Evolutionary conservation across 2,888 invertebrate species (phyloP), one percentile per base, ranked within the genome.

Genomic region (Volucella bombylans): DNA sequence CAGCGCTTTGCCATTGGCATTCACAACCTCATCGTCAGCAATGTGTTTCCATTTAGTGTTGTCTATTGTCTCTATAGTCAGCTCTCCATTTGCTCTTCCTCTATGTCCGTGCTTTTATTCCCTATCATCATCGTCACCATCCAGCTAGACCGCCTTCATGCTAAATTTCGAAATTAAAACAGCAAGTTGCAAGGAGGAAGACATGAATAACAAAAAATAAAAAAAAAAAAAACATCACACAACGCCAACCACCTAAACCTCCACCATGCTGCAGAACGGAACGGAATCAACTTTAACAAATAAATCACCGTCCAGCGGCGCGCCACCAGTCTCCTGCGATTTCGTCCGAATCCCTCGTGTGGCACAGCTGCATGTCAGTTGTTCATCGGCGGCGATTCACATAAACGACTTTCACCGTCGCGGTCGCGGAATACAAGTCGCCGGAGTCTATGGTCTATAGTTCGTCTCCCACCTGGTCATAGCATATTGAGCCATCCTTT

Each of bases 251-350:
- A 31, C 31, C 31, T 31, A 31, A 31, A 31, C 31, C 31, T 31
- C 31, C 31, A 31, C 6, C 31, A 31, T 6, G 31, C 31, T 31
- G 0, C 31, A 31, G 31, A 31, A 31, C 31, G 31, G 45, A 67
- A 76, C 55, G 68, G 61, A 78, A 69, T 67, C 73, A 52, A 78
- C 73, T 78, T 83, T 76, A 82, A 64, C 78, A 82, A 78, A 77
- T 85, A 85, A 85, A 85, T 85, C 81, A 85, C 81, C 81, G 85
- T 80, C 72, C 85, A 76, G 80, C 85, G 76, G 81, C 85, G 81
- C 73, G 83, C 83, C 83, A 85, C 65, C 50, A 80, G 74, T 76
- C 72, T 77, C 68, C 85, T 62, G 80, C 67, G 80, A 80, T 76
- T 61, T 71, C 62, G 72, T 72, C 61, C 59, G 76, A 76, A 67